Base-by-base conservation (phyloP, 2,888 invertebrate species). In the Biston stratarius region DNA sequence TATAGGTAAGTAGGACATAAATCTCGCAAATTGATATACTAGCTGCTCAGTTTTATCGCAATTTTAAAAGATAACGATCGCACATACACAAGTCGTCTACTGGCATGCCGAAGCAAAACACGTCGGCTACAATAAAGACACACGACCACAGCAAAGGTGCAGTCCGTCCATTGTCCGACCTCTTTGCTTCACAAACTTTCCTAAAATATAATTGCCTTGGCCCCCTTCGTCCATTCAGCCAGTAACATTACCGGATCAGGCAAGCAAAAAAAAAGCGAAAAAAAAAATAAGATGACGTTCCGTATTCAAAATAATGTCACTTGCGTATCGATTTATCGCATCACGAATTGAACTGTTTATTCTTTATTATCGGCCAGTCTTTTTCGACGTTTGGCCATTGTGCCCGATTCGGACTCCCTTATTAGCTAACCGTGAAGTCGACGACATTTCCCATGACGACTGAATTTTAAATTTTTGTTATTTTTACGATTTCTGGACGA, bases 261-360 rank as follows among this genome's bases (percentile, higher is more conserved):
- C 77, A 73, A 74, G 67, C 71, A 74, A 74, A 81, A 83, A 85
- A 86, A 51, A 10, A 12, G n/a, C 81, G 73, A 84, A 84, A 84
- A 86, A 83, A 5, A 86, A 24, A 24, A 80, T 79, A 72, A 85
- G 84, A 89, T 88, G 88, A 87, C 90, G 79, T 86, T 86, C 78
- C 80, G 82, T 91, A 92, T 93, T 92, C 92, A 92, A 94, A 94
- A 93, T 90, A 89, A 89, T 88, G 92, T 92, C 91, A 91, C 87
- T 89, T 83, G 81, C 74, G 85, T 86, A 86, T 87, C 90, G 90
- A 92, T 87, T 87, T 90, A 87, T 88, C 87, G 87, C 84, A 83
- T 81, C 76, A 76, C 85, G 83, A 86, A 89, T 88, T 83, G 84
- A 81, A 83, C 78, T 83, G 84, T 85, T 85, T 80, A 63, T 77